These are phyloP conservation scores for Brachionus paranguensis DNA, from an alignment of 1,140 invertebrate species.

Conservation along the genomic window DNA sequence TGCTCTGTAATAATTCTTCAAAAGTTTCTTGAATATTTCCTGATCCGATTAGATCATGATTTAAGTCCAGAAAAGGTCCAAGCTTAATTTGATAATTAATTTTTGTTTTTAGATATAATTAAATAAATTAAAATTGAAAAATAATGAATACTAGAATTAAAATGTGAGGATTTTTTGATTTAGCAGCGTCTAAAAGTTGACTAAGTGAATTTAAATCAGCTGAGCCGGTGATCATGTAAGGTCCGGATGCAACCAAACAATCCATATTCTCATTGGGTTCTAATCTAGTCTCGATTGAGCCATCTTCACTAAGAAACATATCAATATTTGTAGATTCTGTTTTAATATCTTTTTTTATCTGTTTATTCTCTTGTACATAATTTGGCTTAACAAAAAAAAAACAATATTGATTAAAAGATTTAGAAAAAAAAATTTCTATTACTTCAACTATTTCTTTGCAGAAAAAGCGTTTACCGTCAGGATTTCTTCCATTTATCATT, in stretches of 20 bases:
- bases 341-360: constrained; percentile 9
- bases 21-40: background rate
- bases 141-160: background rate
- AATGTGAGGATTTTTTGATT: background rate
- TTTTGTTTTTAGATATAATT: too few species aligned
- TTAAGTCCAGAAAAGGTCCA: constrained; percentile 34
- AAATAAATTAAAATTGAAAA: background rate
- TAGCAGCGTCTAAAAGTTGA: background rate
- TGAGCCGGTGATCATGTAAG: constrained; percentile 8
- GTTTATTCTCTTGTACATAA: background rate
- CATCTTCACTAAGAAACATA: background rate
- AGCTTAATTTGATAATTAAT: background rate
- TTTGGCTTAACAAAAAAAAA: background rate
- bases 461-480: constrained; percentile 20
- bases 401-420: background rate
- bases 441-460: constrained; percentile 36
- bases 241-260: constrained; percentile 23
- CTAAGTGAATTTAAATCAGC: background rate
- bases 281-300: background rate
- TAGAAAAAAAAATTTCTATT: background rate
- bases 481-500: constrained; percentile 23
- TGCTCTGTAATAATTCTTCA: background rate
- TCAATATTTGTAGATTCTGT: background rate
- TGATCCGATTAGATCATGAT: constrained; percentile 8
- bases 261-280: background rate